Evolutionary conservation across 2,113 vertebrate genomes (phyloP), one percentile per base, ranked within the genome.

Genomic region (Dromaius novaehollandiae): DNA sequence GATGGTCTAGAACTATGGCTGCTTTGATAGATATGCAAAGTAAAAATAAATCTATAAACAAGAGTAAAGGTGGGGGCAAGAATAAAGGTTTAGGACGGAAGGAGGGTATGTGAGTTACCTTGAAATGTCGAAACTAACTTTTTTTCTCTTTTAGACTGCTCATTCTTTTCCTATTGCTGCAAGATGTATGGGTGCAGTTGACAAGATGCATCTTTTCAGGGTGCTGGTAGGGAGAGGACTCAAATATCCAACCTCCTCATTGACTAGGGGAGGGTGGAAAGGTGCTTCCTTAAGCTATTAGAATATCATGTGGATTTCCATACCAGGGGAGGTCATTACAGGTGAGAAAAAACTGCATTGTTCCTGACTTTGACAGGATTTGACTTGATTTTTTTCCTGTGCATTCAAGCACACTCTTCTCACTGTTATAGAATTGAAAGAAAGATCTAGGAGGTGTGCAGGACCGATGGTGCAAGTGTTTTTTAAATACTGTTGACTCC

Each of bases 191-290:
- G 6, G 3, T 88, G 20, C 7, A 34, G 26, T 83, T 86, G 24
- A 69, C 25, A 48, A 85, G 32, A 51, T 46, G 2, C 4, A 36
- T 70, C 36, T 84, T 4, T 70, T 86, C 11, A 53, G 71, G 28
- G 21, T 79, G 14, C 55, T 4, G 1, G 4, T 6, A 75, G 13
- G 19, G 18, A 68, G 26, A 50, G 81, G 6, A 82, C 24, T 11
- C 7, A 28, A 61, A 50, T 8, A 58, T 56, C 38, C 13, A 58
- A 14, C 10, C 3, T 21, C 10, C 4, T 81, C 0, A 0, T 69
- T 81, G 34, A 28, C 12, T 58, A 24, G 8, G 9, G 36, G 6
- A 70, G 19, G 1, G 7, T 77, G 18, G 25, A 88, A 86, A 36
- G 11, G 53, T 26, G 20, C 28, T 55, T 81, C 42, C 44, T 26